Evolutionary conservation across 92 coral and sea anemone genomes (phyloP).

Genomic region (Bergia sp.): DNA sequence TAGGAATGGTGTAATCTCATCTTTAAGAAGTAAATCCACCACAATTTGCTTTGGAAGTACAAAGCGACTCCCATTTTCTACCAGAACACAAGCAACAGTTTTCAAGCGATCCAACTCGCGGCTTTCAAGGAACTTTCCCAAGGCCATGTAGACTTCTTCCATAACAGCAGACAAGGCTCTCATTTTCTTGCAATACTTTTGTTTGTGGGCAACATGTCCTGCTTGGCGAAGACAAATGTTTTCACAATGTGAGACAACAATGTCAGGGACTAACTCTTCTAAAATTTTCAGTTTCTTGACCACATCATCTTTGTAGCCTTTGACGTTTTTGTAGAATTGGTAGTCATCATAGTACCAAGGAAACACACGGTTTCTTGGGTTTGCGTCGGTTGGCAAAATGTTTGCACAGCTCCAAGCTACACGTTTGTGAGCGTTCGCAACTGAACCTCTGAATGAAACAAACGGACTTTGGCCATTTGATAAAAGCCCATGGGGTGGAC

Average conservation of each 20-base stretch:
- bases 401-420: slow-evolving; percentile 67
- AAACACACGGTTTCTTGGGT: slow-evolving; percentile 1
- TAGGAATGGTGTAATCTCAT: slow-evolving; percentile 66
- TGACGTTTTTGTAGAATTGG: not conserved
- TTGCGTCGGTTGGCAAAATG: slow-evolving; percentile 55
- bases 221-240: slow-evolving; percentile 58
- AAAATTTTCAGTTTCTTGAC: slow-evolving; percentile 42
- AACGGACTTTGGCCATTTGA: slow-evolving; percentile 32
- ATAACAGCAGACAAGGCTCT: slow-evolving; percentile 44
- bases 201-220: not conserved
- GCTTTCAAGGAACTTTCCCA: slow-evolving; percentile 7
- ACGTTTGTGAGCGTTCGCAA: slow-evolving; percentile 2
- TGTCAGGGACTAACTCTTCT: slow-evolving; percentile 48
- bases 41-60: slow-evolving; percentile 62
- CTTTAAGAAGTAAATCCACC: slow-evolving; percentile 36
- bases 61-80: slow-evolving; percentile 60
- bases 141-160: slow-evolving; percentile 55
- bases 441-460: slow-evolving; percentile 60
- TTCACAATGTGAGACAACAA: slow-evolving; percentile 69
- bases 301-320: not conserved
- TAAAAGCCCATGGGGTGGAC: slow-evolving; percentile 37
- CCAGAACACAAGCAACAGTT: slow-evolving; percentile 53
- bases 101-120: slow-evolving; percentile 29
- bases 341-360: not conserved
- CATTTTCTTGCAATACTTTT: not conserved